phyloP scores from a whole-genome alignment of 2,888 invertebrate species.

The Eupithecia dodoneata region DNA sequence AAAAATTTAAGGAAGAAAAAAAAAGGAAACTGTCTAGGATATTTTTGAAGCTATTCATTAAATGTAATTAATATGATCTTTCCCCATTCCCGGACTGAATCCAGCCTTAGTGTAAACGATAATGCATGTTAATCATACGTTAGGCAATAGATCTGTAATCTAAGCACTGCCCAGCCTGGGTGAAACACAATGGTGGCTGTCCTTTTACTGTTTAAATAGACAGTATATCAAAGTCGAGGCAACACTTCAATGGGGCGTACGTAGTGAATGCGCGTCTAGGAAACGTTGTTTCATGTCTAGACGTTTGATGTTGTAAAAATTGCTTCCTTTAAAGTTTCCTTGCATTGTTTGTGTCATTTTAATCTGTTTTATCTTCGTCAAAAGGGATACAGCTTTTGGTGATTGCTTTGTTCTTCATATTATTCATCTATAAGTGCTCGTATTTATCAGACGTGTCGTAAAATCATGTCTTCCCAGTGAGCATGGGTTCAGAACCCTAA shows the following conservation, averaged over 20 bases:
- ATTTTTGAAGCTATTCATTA: neutral
- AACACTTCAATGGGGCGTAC: conserved; percentile 67
- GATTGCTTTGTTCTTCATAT: neutral
- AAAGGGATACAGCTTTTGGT: neutral
- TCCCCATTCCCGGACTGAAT: conserved; percentile 7
- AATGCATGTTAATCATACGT: conserved; percentile 57
- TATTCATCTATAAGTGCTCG: neutral
- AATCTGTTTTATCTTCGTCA: neutral
- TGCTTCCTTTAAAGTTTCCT: conserved; percentile 17
- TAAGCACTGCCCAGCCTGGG: conserved; percentile 43
- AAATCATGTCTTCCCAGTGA: conserved; percentile 9
- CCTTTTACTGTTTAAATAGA: conserved; percentile 64
- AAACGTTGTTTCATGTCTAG: conserved; percentile 53
- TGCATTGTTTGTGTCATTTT: conserved; percentile 2
- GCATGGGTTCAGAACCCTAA: conserved; percentile 24
- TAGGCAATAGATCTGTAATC: conserved; percentile 56
- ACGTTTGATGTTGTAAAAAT: conserved; percentile 27
- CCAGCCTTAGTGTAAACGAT: conserved; percentile 40
- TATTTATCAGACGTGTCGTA: neutral
- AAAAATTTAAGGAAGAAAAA: neutral
- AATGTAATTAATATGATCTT: neutral
- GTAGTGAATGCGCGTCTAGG: conserved; percentile 67
- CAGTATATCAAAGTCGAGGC: conserved; percentile 68
- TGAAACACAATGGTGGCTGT: conserved; percentile 59
- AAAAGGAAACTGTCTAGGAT: neutral